Evolutionary conservation across 2,888 invertebrate species (phyloP), one percentile per base, ranked within the genome.

Genomic region (Lycia hirtaria): DNA sequence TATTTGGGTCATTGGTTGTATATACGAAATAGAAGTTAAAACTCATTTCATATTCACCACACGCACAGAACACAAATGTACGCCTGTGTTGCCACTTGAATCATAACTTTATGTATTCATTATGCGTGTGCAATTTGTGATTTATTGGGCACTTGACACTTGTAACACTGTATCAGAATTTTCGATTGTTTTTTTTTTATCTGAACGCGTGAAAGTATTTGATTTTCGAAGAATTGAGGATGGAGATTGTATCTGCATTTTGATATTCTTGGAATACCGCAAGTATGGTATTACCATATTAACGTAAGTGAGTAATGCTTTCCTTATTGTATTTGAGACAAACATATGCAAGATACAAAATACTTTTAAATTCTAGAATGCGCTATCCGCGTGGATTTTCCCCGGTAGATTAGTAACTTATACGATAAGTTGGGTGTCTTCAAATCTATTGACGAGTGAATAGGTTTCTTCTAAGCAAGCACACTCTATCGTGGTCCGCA

Each of bases 101-200:
- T 66, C 64, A 62, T 71, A 67, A 71, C 65, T 64, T 58, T 48
- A 49, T 58, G 45, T 68, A 72, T 69, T 68, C 68, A 65, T 70
- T 66, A 65, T 49, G 65, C 60, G 60, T 57, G 41, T 56, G 61
- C 67, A 69, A 70, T 70, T 72, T 72, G 62, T 71, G 72, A 70
- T 72, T 73, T 72, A 73, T 64, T 56, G 43, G 62, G 62, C 71
- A 65, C 66, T 75, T 69, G 74, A 74, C 52, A 74, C 68, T 68
- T 61, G 64, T 59, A 64, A 59, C 60, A 67, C 61, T 48, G 59
- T 50, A 52, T 49, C 48, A 62, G 69, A 67, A 72, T 72, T 68
- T 63, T 61, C 64, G 56, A 67, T 66, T 69, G 67, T 70, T 65
- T 67, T 68, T 59, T 70, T 65, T 67, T 68, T 59, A 65, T 65